phyloP scores from a whole-genome alignment of 37 sponge, comb jelly and placozoan genomes.

The Spongilla lacustris region DNA sequence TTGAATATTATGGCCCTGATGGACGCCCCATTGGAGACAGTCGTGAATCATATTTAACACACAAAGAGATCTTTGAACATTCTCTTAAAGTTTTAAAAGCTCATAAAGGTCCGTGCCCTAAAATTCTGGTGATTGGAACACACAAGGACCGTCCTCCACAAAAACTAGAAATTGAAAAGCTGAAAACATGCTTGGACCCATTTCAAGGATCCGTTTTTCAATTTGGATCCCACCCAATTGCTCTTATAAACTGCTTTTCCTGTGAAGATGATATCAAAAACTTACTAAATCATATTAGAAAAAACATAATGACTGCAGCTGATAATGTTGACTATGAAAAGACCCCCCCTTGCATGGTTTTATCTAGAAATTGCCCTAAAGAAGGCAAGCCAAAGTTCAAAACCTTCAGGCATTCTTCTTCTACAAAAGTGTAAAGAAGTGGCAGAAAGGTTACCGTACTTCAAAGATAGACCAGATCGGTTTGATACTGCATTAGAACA shows the following conservation, averaged over 20 bases:
- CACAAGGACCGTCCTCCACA: neutral
- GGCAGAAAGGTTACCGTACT: neutral
- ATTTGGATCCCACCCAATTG: neutral
- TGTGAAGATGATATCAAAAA: neutral
- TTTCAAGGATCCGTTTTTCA: neutral
- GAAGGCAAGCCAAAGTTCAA: neutral
- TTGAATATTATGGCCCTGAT: constrained; percentile 16
- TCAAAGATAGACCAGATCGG: neutral
- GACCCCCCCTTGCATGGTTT: neutral
- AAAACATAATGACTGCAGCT: neutral
- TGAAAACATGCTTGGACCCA: neutral
- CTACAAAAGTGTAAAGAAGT: neutral
- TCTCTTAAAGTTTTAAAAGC: neutral
- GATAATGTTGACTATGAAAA: neutral
- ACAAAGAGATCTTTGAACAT: neutral
- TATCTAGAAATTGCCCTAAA: neutral
- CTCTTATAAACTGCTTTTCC: neutral
- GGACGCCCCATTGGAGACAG: neutral
- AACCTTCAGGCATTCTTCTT: neutral
- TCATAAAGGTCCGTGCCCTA: neutral
- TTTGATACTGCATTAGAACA: neutral
- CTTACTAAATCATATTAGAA: neutral
- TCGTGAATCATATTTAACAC: neutral
- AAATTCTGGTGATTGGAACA: neutral
- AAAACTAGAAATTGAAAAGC: neutral